Evolutionary conservation across 2,888 invertebrate genomes (phyloP).

Genomic region (Yponomeuta plumbellus): DNA sequence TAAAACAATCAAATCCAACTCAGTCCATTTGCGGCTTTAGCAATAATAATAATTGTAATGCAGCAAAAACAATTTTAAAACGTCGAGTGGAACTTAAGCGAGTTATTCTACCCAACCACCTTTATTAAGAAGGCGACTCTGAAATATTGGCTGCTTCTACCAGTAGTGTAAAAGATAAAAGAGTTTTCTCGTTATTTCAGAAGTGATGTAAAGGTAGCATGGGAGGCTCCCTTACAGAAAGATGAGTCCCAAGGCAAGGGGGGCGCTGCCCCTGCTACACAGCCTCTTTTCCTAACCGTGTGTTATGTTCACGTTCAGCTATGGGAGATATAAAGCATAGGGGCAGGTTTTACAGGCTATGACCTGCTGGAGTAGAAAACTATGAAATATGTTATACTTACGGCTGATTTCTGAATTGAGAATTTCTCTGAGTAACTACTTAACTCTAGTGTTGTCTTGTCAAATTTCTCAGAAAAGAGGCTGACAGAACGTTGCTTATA

Average conservation of each 20-base stretch:
- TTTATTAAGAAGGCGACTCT: no score
- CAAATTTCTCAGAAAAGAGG: no score
- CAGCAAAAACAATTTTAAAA: no score
- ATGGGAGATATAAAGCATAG: neutral
- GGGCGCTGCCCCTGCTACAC: constrained; percentile 22
- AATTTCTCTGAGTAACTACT: no score
- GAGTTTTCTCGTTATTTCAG: neutral
- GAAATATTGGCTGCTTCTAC: constrained; percentile 2
- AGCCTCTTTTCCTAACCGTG: constrained; percentile 4
- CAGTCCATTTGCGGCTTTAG: no score
- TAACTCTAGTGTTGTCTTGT: no score
- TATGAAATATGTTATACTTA: neutral
- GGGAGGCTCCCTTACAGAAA: constrained; percentile 32
- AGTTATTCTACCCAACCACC: no score
- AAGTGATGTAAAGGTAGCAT: neutral
- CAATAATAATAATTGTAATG: no score
- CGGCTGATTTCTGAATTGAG: no score
- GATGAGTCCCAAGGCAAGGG: constrained; percentile 53
- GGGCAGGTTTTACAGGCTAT: neutral
- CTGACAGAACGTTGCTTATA: no score
- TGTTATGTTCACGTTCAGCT: neutral
- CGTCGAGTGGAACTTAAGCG: no score
- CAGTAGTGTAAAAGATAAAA: neutral
- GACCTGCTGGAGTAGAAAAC: neutral
- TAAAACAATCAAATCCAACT: no score